These are phyloP conservation scores for Pangasianodon hypophthalmus DNA, from an alignment of 2,113 vertebrate genomes.

Conservation along the genomic window DNA sequence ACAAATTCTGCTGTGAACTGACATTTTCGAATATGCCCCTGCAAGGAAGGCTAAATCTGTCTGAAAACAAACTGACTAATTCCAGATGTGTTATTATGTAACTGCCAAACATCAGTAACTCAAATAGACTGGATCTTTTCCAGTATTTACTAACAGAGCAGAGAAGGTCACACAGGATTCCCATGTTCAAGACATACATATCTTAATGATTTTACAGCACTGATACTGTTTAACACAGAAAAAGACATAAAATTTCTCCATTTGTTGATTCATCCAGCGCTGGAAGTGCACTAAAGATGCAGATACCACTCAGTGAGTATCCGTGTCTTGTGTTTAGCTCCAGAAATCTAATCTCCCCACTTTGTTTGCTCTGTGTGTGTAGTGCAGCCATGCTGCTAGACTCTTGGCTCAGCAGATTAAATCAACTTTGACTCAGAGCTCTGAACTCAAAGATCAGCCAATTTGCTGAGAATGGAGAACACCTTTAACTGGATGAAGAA, in stretches of 20 bases:
- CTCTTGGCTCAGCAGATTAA: slow-evolving; percentile 4
- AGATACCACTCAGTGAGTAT: background rate
- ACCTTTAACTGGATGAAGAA: background rate
- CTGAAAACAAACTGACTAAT: slow-evolving; percentile 2
- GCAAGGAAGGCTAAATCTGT: background rate
- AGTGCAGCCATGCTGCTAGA: background rate
- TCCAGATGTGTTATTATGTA: slow-evolving; percentile 6
- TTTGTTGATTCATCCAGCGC: background rate
- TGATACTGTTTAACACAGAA: background rate
- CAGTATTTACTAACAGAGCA: background rate
- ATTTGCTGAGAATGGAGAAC: background rate
- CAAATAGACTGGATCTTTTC: background rate
- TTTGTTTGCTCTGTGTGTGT: slow-evolving; percentile 9
- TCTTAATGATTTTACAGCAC: background rate
- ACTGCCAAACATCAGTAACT: background rate
- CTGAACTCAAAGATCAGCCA: slow-evolving; percentile 10
- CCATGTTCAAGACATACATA: background rate
- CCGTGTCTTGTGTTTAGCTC: background rate
- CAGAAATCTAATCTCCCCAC: slow-evolving; percentile 10
- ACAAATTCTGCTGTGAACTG: background rate
- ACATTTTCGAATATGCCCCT: background rate
- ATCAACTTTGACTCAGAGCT: slow-evolving; percentile 16
- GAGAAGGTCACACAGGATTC: background rate
- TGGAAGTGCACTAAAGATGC: background rate
- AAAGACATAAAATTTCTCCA: background rate